Evolutionary conservation across 2,113 vertebrate genomes (phyloP), one percentile per base, ranked within the genome.

Genomic region (Chlamydotis undulata): DNA sequence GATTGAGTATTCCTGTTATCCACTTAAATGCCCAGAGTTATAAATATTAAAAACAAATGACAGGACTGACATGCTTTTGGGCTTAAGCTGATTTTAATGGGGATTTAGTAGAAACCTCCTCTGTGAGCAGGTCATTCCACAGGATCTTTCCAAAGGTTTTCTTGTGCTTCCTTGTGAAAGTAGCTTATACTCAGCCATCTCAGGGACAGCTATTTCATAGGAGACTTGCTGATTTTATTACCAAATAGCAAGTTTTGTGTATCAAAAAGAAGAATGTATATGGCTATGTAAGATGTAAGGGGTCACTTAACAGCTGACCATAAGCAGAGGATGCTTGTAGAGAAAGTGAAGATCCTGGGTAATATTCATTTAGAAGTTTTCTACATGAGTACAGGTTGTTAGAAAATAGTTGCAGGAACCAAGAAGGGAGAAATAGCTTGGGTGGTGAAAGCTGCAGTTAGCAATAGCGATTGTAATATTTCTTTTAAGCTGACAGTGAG

Each of bases 1-100:
- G 18, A 63, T 39, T 84, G 78, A 22, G 4, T 50, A 57, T 81
- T 87, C 69, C 56, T 70, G 37, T 86, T 84, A 78, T 35, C 25
- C 75, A 45, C 74, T 96, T 75, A 83, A 85, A 69, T 31, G 47
- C 35, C 35, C 18, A 56, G 49, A 68, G 61, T 47, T 92, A 83
- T 70, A 81, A 92, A 80, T 94, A 95, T 93, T 92, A 92, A 83
- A 69, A 61, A 70, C 69, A 83, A 24, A 78, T 86, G 60, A 65
- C 67, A 85, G 47, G 76, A 78, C 29, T 70, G 47, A 77, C 47
- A 73, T 77, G 76, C 71, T 77, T 90, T 74, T 9, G 43, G 21
- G 12, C 13, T 85, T 92, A 80, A 78, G 26, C 26, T 90, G 74
- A 88, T 81, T 87, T 93, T 93, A 92, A 86, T 71, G 26, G 79